These are phyloP conservation scores for Pipistrellus pygmaeus DNA, from an alignment of 2,797 vertebrate genomes.

Conservation along the genomic window DNA sequence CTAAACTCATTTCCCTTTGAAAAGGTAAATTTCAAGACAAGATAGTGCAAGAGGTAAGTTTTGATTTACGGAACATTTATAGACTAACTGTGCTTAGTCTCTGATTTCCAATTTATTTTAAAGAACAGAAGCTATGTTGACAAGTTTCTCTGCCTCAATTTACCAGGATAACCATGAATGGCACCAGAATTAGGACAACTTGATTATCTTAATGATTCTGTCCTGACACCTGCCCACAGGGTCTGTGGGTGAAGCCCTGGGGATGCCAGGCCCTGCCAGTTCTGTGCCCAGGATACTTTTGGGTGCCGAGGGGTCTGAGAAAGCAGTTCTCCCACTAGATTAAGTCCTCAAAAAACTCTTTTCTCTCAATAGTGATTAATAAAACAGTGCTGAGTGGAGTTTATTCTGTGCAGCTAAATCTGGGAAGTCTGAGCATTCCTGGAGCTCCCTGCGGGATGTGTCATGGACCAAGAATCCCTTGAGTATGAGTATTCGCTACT, in stretches of 20 bases:
- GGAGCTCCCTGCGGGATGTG: constrained; percentile 94
- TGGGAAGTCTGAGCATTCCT: constrained; percentile 94
- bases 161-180: constrained; percentile 86
- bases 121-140: constrained; percentile 86
- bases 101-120: constrained; percentile 86
- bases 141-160: constrained; percentile 85
- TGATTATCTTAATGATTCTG: constrained; percentile 89
- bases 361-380: constrained; percentile 80
- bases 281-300: constrained; percentile 81
- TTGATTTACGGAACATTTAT: constrained; percentile 89
- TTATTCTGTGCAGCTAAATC: constrained; percentile 82
- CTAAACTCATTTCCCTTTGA: constrained; percentile 90
- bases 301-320: constrained; percentile 58
- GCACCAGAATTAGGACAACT: constrained; percentile 87
- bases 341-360: constrained; percentile 85
- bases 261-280: constrained; percentile 80
- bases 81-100: constrained; percentile 90
- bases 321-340: constrained; percentile 81
- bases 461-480: constrained; percentile 90
- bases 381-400: constrained; percentile 78
- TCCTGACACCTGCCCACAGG: constrained; percentile 85
- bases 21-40: constrained; percentile 92
- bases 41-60: constrained; percentile 97
- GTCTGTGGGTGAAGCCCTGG: constrained; percentile 78
- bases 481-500: constrained; percentile 89